Evolutionary conservation across 2,888 invertebrate genomes (phyloP), one percentile per base, ranked within the genome.

Genomic region (Geophilus truncorum): DNA sequence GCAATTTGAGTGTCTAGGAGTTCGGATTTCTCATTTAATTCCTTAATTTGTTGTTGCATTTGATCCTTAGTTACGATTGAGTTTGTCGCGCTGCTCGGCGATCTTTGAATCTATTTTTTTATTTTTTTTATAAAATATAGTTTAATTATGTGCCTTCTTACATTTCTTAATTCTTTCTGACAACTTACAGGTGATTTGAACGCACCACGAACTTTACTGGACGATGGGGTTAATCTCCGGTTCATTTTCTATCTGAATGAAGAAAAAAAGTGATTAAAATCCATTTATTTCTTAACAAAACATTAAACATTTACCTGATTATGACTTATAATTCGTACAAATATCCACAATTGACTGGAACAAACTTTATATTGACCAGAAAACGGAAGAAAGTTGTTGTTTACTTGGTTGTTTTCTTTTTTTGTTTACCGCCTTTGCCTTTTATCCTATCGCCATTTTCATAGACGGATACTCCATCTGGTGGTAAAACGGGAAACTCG

Each of bases 351-450:
- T n/a, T n/a, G n/a, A n/a, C n/a, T n/a, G n/a, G n/a, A n/a, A n/a
- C n/a, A n/a, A n/a, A n/a, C n/a, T n/a, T n/a, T n/a, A n/a, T n/a
- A n/a, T n/a, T n/a, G n/a, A n/a, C n/a, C n/a, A n/a, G n/a, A n/a
- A n/a, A n/a, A n/a, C n/a, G n/a, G n/a, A n/a, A n/a, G n/a, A n/a
- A n/a, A n/a, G n/a, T n/a, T n/a, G n/a, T n/a, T n/a, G n/a, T n/a
- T n/a, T n/a, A n/a, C n/a, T n/a, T n/a, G n/a, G n/a, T 9, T 12
- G 18, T 6, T 45, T 45, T 45, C 21, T 57, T 57, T 57, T 21
- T 70, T 70, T n/a, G n/a, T 70, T 70, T 70, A 70, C 70, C 70
- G 70, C 70, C 70, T n/a, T 15, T 12, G 10, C n/a, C n/a, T n/a
- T n/a, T n/a, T n/a, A n/a, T n/a, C n/a, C n/a, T n/a, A 25, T n/a